Evolutionary conservation across 2,888 invertebrate genomes (phyloP).

Genomic region (Pedicia rivosa): DNA sequence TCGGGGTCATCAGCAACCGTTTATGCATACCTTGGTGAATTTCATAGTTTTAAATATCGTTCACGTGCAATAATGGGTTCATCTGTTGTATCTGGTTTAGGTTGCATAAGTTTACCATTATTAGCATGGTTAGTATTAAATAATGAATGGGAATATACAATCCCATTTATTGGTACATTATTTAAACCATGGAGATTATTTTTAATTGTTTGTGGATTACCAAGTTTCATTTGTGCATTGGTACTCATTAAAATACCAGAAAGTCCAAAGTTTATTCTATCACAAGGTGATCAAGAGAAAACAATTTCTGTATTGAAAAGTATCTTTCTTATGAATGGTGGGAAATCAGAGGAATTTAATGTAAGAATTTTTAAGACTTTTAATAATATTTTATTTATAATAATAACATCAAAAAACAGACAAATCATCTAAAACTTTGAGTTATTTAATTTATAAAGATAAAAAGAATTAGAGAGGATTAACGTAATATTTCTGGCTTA

Average conservation of each 20-base stretch:
- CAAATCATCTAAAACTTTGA: too few species aligned
- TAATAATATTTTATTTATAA: slow-evolving; percentile 21
- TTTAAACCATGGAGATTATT: slow-evolving; percentile 27
- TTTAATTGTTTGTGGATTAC: slow-evolving; percentile 22
- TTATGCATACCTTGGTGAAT: slow-evolving; percentile 36
- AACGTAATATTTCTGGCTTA: too few species aligned
- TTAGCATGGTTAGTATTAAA: slow-evolving; percentile 25
- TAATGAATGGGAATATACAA: slow-evolving; percentile 20
- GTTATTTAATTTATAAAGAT: too few species aligned
- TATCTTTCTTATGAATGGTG: slow-evolving; percentile 19
- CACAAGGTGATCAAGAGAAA: slow-evolving; percentile 18
- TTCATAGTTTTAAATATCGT: slow-evolving; percentile 31
- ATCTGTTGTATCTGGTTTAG: slow-evolving; percentile 23
- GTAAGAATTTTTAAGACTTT: too few species aligned
- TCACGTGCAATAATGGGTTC: slow-evolving; percentile 29
- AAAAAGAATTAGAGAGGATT: too few species aligned
- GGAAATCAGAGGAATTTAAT: too few species aligned
- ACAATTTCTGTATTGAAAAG: slow-evolving; percentile 18
- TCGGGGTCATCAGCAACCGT: slow-evolving; percentile 34
- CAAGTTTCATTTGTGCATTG: slow-evolving; percentile 21
- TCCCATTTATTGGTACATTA: slow-evolving; percentile 18
- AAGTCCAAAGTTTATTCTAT: slow-evolving; percentile 24
- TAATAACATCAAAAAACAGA: slow-evolving; percentile 12
- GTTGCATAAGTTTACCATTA: slow-evolving; percentile 22
- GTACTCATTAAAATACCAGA: slow-evolving; percentile 23